phyloP scores from a whole-genome alignment of 1,140 invertebrate species.

The Monochamus saltuarius region DNA sequence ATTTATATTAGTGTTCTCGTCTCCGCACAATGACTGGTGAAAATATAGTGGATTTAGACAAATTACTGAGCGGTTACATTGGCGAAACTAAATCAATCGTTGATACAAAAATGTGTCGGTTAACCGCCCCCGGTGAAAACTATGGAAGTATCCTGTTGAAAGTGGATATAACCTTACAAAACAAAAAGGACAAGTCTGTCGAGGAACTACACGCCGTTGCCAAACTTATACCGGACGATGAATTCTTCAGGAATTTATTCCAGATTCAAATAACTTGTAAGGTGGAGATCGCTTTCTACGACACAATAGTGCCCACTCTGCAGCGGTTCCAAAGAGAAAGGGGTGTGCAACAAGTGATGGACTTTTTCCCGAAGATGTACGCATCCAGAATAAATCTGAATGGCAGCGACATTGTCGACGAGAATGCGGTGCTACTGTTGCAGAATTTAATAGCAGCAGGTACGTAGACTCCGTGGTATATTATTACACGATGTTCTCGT shows the following conservation, averaged over 20 bases:
- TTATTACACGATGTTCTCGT: too few relatives aligned
- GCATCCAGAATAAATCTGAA: constrained; percentile 54
- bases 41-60: constrained; percentile 20
- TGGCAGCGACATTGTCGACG: constrained; percentile 48
- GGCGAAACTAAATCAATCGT: constrained; percentile 16
- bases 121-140: constrained; percentile 61
- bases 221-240: constrained; percentile 56
- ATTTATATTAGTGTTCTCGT: too few relatives aligned
- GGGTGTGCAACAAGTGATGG: constrained; percentile 48
- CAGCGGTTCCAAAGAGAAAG: constrained; percentile 52
- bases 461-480: not conserved
- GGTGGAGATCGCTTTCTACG: constrained; percentile 59
- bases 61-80: constrained; percentile 18
- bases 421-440: constrained; percentile 56
- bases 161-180: constrained; percentile 40
- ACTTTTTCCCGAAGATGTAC: constrained; percentile 55
- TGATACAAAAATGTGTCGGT: constrained; percentile 30
- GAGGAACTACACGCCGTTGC: constrained; percentile 53
- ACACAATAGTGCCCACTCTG: constrained; percentile 52
- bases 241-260: constrained; percentile 56
- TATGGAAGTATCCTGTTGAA: constrained; percentile 59
- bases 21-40: not conserved
- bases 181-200: constrained; percentile 40
- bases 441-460: constrained; percentile 56
- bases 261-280: constrained; percentile 57